Evolutionary conservation across 2,888 invertebrate species (phyloP).

Genomic region (Heliconius charithonia): DNA sequence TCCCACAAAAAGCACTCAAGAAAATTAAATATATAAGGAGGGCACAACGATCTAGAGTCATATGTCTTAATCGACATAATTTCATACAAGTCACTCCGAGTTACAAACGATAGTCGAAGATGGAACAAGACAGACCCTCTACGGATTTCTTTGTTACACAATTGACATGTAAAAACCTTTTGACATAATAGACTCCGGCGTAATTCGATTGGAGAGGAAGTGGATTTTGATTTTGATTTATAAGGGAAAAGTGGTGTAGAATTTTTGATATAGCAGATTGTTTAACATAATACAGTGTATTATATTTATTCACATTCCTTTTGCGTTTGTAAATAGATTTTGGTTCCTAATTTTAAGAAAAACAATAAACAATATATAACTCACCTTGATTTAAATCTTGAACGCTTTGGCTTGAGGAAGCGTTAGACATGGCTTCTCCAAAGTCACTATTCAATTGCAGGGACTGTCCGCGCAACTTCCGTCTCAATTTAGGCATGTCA

Average conservation of each 20-base stretch:
- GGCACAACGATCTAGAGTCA: constrained; percentile 73
- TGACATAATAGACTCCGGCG: constrained; percentile 49
- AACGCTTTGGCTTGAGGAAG: constrained; percentile 92
- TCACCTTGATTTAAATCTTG: constrained; percentile 88
- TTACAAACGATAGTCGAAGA: constrained; percentile 63
- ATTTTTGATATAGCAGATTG: not conserved
- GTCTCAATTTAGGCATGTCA: constrained; percentile 94
- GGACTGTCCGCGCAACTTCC: constrained; percentile 87
- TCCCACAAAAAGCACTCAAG: constrained; percentile 80
- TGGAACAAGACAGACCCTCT: constrained; percentile 72
- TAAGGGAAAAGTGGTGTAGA: constrained; percentile 14
- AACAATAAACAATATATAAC: constrained; percentile 48
- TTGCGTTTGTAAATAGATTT: not conserved
- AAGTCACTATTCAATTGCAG: constrained; percentile 85
- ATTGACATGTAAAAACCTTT: constrained; percentile 66
- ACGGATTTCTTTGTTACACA: constrained; percentile 55
- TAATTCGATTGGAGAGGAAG: constrained; percentile 39
- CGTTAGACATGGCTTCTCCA: constrained; percentile 89
- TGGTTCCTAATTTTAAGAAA: not conserved
- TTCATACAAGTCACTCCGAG: constrained; percentile 71
- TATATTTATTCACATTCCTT: not conserved
- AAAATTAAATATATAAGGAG: constrained; percentile 81
- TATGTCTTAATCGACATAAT: constrained; percentile 82
- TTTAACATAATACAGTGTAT: not conserved
- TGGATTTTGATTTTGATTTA: constrained; percentile 41